Conservation (phyloP, 2,113 vertebrate genomes). For the Dasyornis broadbenti region DNA sequence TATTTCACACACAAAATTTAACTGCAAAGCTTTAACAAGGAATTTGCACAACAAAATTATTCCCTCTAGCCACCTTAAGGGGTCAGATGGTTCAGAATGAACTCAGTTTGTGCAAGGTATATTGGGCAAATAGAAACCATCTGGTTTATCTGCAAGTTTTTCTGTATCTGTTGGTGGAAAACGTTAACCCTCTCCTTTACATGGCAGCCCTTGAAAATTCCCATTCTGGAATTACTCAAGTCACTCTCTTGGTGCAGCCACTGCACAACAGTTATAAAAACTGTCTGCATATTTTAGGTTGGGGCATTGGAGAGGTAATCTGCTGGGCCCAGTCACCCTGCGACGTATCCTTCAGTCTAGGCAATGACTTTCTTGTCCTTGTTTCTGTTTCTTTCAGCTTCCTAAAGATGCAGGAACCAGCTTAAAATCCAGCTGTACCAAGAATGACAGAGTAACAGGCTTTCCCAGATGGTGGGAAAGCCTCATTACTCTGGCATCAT, state of each 20-base stretch:
- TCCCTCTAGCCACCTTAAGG: constrained; percentile 10
- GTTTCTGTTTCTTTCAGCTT: background rate
- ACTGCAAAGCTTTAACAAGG: constrained; percentile 6
- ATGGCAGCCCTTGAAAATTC: background rate
- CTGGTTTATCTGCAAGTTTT: background rate
- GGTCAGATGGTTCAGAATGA: background rate
- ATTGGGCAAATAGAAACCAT: background rate
- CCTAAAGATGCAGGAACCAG: background rate
- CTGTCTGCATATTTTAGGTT: background rate
- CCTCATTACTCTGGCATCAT: background rate
- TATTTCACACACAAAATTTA: constrained; percentile 24
- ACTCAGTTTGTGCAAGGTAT: background rate
- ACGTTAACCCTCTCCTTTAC: background rate
- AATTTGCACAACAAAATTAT: constrained; percentile 22
- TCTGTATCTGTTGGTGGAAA: background rate
- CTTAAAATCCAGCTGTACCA: background rate
- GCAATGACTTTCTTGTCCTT: background rate
- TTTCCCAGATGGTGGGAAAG: background rate
- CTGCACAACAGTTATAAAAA: background rate
- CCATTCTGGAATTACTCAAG: background rate
- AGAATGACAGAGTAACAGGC: background rate
- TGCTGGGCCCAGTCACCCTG: background rate
- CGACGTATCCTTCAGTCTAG: background rate
- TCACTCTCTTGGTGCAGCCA: background rate
- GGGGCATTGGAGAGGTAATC: background rate